Evolutionary conservation across 2,888 invertebrate genomes (phyloP), one percentile per base, ranked within the genome.

Genomic region (Dasysyrphus tricinctus): DNA sequence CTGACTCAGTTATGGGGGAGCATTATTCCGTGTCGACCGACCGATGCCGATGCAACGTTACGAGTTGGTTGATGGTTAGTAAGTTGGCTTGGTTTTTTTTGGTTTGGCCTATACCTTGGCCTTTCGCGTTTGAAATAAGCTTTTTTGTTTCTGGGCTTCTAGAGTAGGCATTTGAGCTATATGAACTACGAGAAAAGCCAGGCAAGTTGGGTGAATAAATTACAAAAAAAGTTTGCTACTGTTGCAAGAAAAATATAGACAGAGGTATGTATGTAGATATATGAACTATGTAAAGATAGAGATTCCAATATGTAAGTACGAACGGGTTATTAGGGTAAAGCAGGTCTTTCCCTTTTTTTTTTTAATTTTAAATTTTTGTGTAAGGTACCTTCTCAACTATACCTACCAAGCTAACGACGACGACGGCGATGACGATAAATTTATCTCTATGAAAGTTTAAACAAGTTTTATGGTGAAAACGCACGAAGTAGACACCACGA

Each of bases 21-120:
- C n/a, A 24, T 72, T 32, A 79, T 42, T 39, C 75, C 77, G 63
- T 61, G 80, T 80, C 70, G 67, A 75, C 16, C 61, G 34, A 57
- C 61, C 54, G n/a, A 29, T n/a, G 3, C 24, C 24, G 51, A 49
- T 5, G 19, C 59, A 3, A 42, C 29, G 56, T 69, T 47, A 67
- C 67, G 14, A 67, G 67, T 49, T 49, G 63, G 63, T 63, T 44
- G 24, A 24, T 24, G 65, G 47, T 65, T 49, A 42, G 59, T 61
- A 42, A 61, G 39, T 61, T 61, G 61, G 61, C 39, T 61, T 61
- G 61, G 37, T 39, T 39, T 47, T 24, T 24, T 47, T 49, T 69
- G 67, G 42, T 19, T 86, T 86, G 86, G 82, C 85, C 86, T 82
- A 86, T 82, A 86, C 86, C 86, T 86, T 86, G 86, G 86, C 86